These are phyloP conservation scores for Lymantria monacha DNA, from an alignment of 2,888 invertebrate genomes.

Conservation along the genomic window DNA sequence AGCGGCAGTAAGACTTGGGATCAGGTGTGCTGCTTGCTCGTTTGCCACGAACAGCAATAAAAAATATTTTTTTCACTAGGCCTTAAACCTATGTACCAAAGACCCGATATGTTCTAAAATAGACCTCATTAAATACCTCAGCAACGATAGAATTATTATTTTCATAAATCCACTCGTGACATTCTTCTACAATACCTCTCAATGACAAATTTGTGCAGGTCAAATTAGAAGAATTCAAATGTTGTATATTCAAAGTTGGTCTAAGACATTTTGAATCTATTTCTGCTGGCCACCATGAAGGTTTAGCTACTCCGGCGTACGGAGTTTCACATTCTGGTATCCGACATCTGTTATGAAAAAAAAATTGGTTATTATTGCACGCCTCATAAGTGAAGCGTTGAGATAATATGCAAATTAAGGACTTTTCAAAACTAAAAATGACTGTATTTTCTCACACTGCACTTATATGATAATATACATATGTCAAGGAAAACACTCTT, in stretches of 20 bases:
- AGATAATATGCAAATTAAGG: no score
- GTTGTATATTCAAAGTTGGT: conserved; percentile 43
- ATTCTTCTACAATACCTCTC: conserved; percentile 45
- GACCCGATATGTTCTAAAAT: no score
- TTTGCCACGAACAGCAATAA: no score
- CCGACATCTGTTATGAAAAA: conserved; percentile 48
- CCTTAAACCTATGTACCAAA: no score
- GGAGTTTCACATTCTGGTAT: conserved; percentile 57
- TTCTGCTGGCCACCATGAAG: conserved; percentile 60
- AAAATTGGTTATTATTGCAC: neutral
- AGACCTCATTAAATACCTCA: conserved; percentile 40
- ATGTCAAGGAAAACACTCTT: no score
- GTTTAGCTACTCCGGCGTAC: conserved; percentile 37
- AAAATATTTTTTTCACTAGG: no score
- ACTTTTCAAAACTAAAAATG: no score
- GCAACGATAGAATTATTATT: conserved; percentile 59
- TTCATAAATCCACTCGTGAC: conserved; percentile 64
- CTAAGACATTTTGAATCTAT: conserved; percentile 51
- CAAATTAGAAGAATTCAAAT: conserved; percentile 34
- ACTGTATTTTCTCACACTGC: no score
- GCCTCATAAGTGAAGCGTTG: no score
- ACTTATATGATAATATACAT: no score
- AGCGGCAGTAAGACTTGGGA: no score
- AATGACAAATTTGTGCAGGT: conserved; percentile 55
- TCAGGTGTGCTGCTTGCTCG: no score